Conservation (phyloP, 1,140 invertebrate species). For the Pogonomyrmex barbatus region DNA sequence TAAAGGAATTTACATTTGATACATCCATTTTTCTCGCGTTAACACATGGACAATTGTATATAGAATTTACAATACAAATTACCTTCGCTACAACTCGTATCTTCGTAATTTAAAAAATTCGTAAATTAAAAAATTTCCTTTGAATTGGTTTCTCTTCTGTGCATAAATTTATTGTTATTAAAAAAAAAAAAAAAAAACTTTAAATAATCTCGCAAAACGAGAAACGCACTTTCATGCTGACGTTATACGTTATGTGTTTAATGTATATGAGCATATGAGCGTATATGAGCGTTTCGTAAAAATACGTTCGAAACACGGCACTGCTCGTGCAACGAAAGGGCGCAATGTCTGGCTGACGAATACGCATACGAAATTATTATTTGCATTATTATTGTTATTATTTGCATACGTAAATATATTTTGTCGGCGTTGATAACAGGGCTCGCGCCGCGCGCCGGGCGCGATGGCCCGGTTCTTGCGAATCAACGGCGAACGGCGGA, state of each 20-base stretch:
- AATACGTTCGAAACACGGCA: not conserved
- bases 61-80: not conserved
- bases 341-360: not conserved
- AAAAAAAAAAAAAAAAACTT: not conserved
- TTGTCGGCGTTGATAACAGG: slow-evolving; percentile 30
- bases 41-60: not conserved
- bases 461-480: slow-evolving; percentile 32
- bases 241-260: not conserved
- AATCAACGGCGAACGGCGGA: slow-evolving; percentile 43
- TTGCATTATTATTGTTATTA: slow-evolving; percentile 19
- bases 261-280: not conserved
- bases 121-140: not conserved
- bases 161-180: not conserved
- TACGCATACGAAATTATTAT: slow-evolving; percentile 9
- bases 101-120: not conserved
- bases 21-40: not conserved
- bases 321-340: not conserved
- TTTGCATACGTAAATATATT: slow-evolving; percentile 2
- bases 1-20: not conserved
- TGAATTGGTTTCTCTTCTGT: not conserved
- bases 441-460: not conserved
- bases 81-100: not conserved
- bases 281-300: not conserved
- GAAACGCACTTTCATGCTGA: not conserved
- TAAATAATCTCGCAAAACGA: not conserved